Evolutionary conservation across 2,113 vertebrate genomes (phyloP), one percentile per base, ranked within the genome.

Genomic region (Pelusios castaneus): DNA sequence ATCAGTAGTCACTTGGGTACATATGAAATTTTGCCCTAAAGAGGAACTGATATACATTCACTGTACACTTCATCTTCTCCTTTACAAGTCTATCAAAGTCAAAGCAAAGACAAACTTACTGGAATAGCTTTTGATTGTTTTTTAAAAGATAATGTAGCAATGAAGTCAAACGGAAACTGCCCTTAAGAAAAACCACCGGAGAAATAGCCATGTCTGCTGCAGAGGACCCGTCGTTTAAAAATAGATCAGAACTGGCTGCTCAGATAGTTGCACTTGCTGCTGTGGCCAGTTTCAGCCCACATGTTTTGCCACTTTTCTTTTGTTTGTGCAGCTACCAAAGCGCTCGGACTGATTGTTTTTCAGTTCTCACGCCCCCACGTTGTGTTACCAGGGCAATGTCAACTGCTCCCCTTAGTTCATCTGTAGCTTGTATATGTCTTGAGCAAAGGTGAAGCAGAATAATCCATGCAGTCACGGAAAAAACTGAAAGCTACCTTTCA

Each of bases 281-380:
- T 73, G 87, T 41, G 51, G 87, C 81, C 22, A 1, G 49, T 60
- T 51, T 80, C 6, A 16, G n/a, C 34, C 77, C 5, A 60, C 9
- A 3, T 4, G 0, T 70, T 70, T 45, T 27, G 12, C 43, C 49
- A 8, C 49, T 19, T 9, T 6, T 11, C 24, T 7, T 4, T 6
- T 3, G 56, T 25, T 88, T 80, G 8, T 13, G 70, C n/a, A 24
- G n/a, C 8, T 38, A 38, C 17, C 8, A 70, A 17, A 19, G 63
- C 8, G 19, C 31, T n/a, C 21, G 34, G 63, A 21, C n/a, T 22
- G 34, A 21, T 70, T n/a, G 34, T 67, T 67, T n/a, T 70, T n/a
- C 63, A 38, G 19, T 4, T 70, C 63, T 70, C n/a, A 38, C n/a
- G 10, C 19, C 19, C 16, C n/a, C n/a, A 17, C 19, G 9, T 19